phyloP scores from a whole-genome alignment of 2,797 vertebrate genomes.

The Sciurus vulgaris region DNA sequence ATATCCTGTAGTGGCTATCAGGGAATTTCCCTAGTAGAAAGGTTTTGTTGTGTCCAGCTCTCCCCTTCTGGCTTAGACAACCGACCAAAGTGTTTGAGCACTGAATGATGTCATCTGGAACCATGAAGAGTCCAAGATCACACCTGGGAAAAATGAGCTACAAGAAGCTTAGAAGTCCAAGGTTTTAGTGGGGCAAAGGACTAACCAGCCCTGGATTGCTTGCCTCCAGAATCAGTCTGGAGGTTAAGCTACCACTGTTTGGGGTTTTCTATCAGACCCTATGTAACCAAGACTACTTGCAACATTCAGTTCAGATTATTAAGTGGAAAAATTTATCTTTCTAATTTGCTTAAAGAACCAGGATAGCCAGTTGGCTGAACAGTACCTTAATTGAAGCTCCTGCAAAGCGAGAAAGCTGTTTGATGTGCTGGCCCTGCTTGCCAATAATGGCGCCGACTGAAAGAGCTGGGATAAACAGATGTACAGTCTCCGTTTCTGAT shows the following conservation, averaged over 20 bases:
- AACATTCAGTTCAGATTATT: conserved; percentile 74
- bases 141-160: not conserved
- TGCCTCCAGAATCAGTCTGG: not conserved
- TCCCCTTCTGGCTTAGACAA: not conserved
- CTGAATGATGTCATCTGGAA: not conserved
- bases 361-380: conserved; percentile 71
- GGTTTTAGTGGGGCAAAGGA: not conserved
- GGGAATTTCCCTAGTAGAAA: not conserved
- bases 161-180: not conserved
- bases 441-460: conserved; percentile 99
- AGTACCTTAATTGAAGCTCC: conserved; percentile 98
- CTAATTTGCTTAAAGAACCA: conserved; percentile 38
- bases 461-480: conserved; percentile 98
- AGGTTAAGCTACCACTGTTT: not conserved
- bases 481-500: conserved; percentile 97
- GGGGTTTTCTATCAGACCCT: not conserved
- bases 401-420: conserved; percentile 98
- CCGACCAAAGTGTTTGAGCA: not conserved
- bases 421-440: conserved; percentile 99
- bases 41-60: not conserved
- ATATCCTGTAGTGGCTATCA: not conserved
- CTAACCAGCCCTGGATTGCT: not conserved
- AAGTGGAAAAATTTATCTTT: conserved; percentile 40
- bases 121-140: not conserved
- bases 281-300: conserved; percentile 46